Conservation (phyloP, 1,140 invertebrate genomes). For the Megalonaias nervosa region DNA sequence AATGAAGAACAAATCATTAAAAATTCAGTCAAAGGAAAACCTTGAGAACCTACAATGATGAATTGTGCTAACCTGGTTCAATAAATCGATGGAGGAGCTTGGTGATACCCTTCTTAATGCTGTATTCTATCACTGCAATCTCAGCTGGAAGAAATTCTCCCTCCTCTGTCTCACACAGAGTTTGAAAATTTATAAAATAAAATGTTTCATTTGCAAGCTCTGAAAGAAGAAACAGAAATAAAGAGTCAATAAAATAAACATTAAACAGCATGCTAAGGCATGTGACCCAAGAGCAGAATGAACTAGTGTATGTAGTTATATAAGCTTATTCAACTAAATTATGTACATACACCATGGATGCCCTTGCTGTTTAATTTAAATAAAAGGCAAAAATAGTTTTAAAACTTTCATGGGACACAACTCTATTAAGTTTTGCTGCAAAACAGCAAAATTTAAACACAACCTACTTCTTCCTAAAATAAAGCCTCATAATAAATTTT, state of each 20-base stretch:
- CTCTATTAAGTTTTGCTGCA: no score
- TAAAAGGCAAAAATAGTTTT: no score
- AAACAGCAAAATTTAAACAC: no score
- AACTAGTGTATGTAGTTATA: no score
- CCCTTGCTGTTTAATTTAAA: no score
- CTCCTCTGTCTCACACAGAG: slow-evolving; percentile 61
- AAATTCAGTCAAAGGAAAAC: neutral
- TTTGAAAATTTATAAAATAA: slow-evolving; percentile 63
- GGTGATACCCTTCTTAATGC: slow-evolving; percentile 57
- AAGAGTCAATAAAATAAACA: slow-evolving; percentile 4
- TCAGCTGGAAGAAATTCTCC: slow-evolving; percentile 63
- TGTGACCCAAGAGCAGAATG: no score
- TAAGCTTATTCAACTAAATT: no score
- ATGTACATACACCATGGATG: no score
- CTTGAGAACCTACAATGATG: neutral
- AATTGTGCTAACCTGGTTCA: slow-evolving; percentile 50
- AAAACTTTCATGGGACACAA: no score
- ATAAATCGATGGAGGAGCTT: slow-evolving; percentile 64
- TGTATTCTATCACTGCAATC: slow-evolving; percentile 62
- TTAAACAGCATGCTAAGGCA: no score
- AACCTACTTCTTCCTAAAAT: no score
- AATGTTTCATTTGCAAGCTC: slow-evolving; percentile 55
- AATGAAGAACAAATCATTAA: neutral
- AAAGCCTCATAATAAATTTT: no score
- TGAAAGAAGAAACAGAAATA: slow-evolving; percentile 34